Base-by-base conservation (phyloP, 2,797 vertebrate genomes). In the Cossypha heuglini region DNA sequence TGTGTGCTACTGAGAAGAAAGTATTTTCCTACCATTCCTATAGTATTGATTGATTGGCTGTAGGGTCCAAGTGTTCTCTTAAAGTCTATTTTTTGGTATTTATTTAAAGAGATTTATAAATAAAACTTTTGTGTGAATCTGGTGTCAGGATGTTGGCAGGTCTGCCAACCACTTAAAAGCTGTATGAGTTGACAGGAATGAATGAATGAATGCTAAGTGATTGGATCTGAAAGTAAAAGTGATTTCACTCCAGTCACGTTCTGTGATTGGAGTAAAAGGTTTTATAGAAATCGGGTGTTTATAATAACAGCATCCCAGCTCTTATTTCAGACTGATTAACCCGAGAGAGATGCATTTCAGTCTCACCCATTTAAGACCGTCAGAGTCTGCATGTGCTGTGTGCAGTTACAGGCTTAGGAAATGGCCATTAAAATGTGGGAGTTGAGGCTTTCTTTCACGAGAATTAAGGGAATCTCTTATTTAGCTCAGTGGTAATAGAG, bases 21-120 rank as follows among this genome's bases (percentile, higher is more conserved):
- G 38, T 10, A 11, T 46, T 83, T 84, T 83, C 55, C 43, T 54
- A 43, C 22, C 1, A 7, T 54, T 67, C 13, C 16, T 63, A 0
- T 58, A 15, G 21, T 66, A 13, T 7, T 33, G 49, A 54, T 58
- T 66, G 71, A 43, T 62, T 46, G 0, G 42, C 52, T 85, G 0
- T 42, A 63, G 43, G 26, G 61, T 46, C 35, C 52, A 63, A 6
- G 21, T 24, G 4, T 33, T 67, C 37, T 61, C 59, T 55, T 16
- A 28, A 86, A 78, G 31, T 26, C 71, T 40, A 0, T 29, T 74
- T 85, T 80, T 64, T 48, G 0, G 5, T 71, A 77, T 61, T 55
- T 86, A 46, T 64, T 94, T 83, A 40, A 55, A 90, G 55, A 68
- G 15, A 48, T 82, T 67, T 86, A 74, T 72, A 49, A 49, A 37